phyloP scores from a whole-genome alignment of 2,113 vertebrate species.

The Bostrychus sinensis region DNA sequence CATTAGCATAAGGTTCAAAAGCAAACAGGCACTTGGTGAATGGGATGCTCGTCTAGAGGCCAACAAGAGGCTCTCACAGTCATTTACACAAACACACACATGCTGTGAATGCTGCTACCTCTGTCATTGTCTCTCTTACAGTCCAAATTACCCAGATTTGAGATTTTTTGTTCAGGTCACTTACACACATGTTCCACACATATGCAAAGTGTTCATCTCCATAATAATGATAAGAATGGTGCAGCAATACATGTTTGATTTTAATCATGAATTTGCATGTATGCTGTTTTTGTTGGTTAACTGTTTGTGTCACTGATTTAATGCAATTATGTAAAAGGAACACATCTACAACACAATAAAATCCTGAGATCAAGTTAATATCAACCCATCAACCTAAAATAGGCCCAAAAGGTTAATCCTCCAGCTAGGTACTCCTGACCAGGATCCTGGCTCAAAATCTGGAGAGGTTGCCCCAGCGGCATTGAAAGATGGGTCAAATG shows the following conservation, averaged over 20 bases:
- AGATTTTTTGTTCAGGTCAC: conserved; percentile 1
- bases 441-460: too few relatives aligned
- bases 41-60: conserved; percentile 37
- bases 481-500: too few relatives aligned
- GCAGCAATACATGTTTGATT: background rate
- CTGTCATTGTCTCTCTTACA: background rate
- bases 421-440: too few relatives aligned
- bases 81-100: conserved; percentile 15
- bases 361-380: too few relatives aligned
- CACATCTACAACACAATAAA: too few relatives aligned
- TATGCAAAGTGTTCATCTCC: conserved; percentile 28
- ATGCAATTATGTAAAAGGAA: too few relatives aligned
- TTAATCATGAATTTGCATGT: background rate
- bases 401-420: too few relatives aligned
- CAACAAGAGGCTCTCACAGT: conserved; percentile 28
- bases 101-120: conserved; percentile 14
- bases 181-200: conserved; percentile 11
- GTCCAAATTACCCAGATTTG: conserved; percentile 12
- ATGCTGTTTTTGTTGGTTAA: too few relatives aligned
- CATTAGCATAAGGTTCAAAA: conserved; percentile 62
- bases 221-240: conserved; percentile 16
- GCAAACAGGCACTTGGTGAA: conserved; percentile 28
- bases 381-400: too few relatives aligned
- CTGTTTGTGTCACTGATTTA: too few relatives aligned
- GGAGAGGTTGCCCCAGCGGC: too few relatives aligned